Evolutionary conservation across 2,797 vertebrate genomes (phyloP), one percentile per base, ranked within the genome.

Genomic region (Hypotaenidia philippensis): DNA sequence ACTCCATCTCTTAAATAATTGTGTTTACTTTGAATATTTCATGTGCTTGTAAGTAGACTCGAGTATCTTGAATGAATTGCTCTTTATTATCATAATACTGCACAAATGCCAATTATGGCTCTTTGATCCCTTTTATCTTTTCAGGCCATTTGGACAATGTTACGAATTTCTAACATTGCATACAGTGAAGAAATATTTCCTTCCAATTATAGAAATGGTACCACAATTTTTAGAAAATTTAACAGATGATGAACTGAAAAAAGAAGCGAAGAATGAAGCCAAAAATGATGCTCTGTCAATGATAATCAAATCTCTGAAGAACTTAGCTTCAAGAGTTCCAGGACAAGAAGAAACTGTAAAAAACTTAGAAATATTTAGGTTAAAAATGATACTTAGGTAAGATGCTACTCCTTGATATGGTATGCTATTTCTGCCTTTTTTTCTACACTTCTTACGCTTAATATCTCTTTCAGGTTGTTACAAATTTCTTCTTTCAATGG

Each of bases 351-450:
- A 99, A 98, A 99, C 99, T 14, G 99, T 99, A 98, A 99, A 99
- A 98, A 99, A 99, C 97, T 99, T 99, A 99, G 99, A 99, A 98
- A 99, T 99, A 98, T 99, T 99, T 99, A 99, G 99, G 95, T 99
- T 99, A 99, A 99, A 99, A 99, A 99, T 99, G 99, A 99, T 99
- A 98, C 99, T 99, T 99, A 99, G 99, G 99, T 99, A 97, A 99
- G 99, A 87, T 88, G 83, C 38, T 70, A 40, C 55, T 89, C 41
- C 80, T 92, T 44, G 9, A 78, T 95, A 69, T 25, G 65, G 27
- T 92, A 70, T 5, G 13, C 56, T 44, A 25, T 40, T 77, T 80
- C 34, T 71, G 29, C 13, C 23, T 64, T 61, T 87, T 94, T 56
- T 90, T 89, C 31, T 83, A 78, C n/a, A 66, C 34, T 89, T 66